These are phyloP conservation scores for Scaptodrosophila latifasciaeformis DNA, from an alignment of 2,888 invertebrate species.

Conservation along the genomic window DNA sequence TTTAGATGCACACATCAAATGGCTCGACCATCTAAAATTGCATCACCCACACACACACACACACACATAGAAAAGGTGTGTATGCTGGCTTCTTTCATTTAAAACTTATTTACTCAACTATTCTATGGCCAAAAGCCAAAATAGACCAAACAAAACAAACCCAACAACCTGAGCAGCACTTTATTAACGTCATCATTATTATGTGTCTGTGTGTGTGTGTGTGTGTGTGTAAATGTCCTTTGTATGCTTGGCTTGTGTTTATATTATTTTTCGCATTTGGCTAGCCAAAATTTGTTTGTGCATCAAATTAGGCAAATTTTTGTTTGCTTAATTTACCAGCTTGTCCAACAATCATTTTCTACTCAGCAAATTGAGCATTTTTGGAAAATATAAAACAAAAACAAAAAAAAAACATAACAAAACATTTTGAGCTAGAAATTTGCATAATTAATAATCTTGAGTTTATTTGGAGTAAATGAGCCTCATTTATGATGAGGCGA, in stretches of 20 bases:
- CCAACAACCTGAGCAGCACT: background rate
- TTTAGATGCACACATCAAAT: constrained; percentile 16
- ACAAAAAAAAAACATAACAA: no score
- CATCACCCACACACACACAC: no score
- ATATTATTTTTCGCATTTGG: background rate
- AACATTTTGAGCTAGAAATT: no score
- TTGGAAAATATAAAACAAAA: background rate
- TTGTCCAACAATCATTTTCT: background rate
- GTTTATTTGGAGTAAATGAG: no score
- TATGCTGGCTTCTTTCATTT: constrained; percentile 6
- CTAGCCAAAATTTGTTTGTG: constrained; percentile 1
- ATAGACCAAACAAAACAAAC: background rate
- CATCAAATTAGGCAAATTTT: constrained; percentile 5
- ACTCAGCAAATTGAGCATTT: no score
- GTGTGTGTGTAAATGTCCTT: no score
- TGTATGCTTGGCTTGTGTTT: background rate
- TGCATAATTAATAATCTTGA: no score
- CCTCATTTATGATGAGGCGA: no score
- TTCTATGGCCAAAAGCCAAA: constrained; percentile 4
- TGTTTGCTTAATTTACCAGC: constrained; percentile 1
- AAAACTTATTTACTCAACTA: constrained; percentile 6
- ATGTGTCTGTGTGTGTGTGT: background rate
- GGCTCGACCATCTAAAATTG: background rate
- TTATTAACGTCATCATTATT: constrained; percentile 2
- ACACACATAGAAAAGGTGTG: no score